Percentiles rank a stretch among this genome's conserved stretches.
phyloP scores from a whole-genome alignment of 2,797 vertebrate species.

The Leptoclinus maculatus region DNA sequence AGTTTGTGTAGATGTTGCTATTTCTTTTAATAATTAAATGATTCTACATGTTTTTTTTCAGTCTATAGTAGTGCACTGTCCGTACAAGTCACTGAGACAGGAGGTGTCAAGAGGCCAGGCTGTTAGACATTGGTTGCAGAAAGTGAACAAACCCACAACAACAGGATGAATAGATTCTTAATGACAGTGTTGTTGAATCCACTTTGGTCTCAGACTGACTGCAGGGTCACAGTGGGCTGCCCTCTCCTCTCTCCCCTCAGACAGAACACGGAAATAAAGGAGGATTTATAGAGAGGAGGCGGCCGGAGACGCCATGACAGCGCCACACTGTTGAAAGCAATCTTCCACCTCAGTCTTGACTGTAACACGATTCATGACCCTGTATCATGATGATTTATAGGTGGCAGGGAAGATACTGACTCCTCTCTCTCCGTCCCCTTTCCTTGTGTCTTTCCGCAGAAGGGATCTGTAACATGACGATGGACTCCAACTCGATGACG shows the following conservation, averaged over 20 bases:
- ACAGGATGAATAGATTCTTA: conserved; percentile 35
- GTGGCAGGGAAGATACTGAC: conserved; percentile 22
- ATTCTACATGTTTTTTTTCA: neutral
- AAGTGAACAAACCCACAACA: conserved; percentile 33
- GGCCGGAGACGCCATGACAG: neutral
- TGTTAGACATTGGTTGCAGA: conserved; percentile 29
- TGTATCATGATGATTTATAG: conserved; percentile 9
- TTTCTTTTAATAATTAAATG: neutral
- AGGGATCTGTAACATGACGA: conserved; percentile 87
- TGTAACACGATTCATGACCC: neutral
- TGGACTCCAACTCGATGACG: conserved; percentile 90
- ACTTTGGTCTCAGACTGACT: conserved; percentile 39
- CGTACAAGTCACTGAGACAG: conserved; percentile 23
- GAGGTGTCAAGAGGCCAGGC: conserved; percentile 36
- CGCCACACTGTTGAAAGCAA: conserved; percentile 13
- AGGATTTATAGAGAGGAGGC: conserved; percentile 17
- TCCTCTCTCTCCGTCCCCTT: neutral
- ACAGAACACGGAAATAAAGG: conserved; percentile 25
- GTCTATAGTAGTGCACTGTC: conserved; percentile 11
- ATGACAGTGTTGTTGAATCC: conserved; percentile 51
- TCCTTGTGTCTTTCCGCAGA: conserved; percentile 80
- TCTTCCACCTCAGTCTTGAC: conserved; percentile 16
- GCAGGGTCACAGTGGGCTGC: conserved; percentile 42
- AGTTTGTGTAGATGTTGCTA: conserved; percentile 8
- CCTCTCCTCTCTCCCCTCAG: neutral